Conservation (phyloP, 1,140 invertebrate species). For the Sitobion miscanthi region DNA sequence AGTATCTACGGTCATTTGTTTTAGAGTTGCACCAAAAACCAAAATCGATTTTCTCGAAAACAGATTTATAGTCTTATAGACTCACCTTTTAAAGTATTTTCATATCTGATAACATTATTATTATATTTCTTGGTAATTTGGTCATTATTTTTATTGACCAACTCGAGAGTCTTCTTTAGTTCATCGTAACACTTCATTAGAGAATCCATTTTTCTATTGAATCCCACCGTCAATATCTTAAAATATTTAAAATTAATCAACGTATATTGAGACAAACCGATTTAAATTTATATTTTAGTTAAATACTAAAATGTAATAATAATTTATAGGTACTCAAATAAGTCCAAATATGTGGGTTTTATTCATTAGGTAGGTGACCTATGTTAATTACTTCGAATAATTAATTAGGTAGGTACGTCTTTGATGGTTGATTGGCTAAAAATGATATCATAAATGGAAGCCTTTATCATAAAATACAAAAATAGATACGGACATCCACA, state of each 20-base stretch:
- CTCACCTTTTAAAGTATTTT: not conserved
- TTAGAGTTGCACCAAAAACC: too few species aligned
- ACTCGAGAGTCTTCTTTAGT: not conserved
- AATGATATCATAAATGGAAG: not conserved
- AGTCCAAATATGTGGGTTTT: not conserved
- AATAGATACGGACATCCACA: not conserved
- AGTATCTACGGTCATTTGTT: too few species aligned
- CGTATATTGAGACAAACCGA: not conserved
- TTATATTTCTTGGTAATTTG: not conserved
- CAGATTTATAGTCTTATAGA: not conserved
- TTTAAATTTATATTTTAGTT: not conserved
- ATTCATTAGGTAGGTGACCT: not conserved
- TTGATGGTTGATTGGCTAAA: not conserved
- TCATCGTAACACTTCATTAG: not conserved
- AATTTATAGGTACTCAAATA: not conserved
- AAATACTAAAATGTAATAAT: not conserved
- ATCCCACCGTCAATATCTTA: not conserved
- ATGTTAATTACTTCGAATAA: not conserved
- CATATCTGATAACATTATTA: not conserved
- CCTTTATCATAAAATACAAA: constrained; percentile 21
- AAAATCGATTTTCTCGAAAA: too few species aligned
- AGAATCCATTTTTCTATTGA: not conserved
- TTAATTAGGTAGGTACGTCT: not conserved
- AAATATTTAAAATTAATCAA: not conserved
- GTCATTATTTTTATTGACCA: not conserved